These are phyloP conservation scores for Alligator sinensis DNA, from an alignment of 2,113 vertebrate species.

Conservation along the genomic window DNA sequence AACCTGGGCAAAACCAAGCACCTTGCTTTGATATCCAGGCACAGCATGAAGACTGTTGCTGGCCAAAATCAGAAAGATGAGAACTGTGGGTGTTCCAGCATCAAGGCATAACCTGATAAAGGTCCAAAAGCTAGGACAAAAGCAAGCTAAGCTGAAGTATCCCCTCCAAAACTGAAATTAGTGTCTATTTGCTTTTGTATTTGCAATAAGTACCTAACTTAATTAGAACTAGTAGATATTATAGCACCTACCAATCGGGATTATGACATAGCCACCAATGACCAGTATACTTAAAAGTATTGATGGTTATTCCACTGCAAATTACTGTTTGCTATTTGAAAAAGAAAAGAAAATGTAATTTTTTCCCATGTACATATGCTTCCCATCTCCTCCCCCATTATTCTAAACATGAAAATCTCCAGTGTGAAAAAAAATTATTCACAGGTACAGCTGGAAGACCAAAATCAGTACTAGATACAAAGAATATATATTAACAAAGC, in stretches of 20 bases:
- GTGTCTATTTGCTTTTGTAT: accelerated
- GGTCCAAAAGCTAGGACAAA: background rate
- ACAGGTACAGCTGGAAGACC: background rate
- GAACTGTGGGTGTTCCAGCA: background rate
- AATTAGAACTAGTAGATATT: slow-evolving; percentile 26
- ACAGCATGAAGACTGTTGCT: background rate
- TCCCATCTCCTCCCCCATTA: background rate
- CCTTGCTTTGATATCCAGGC: background rate
- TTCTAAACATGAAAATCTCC: slow-evolving; percentile 64
- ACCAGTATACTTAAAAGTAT: background rate
- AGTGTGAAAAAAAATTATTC: slow-evolving; percentile 61
- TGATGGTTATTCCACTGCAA: background rate
- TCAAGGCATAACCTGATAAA: background rate
- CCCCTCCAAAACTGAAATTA: background rate
- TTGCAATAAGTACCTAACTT: background rate
- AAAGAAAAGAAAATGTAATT: too few species aligned
- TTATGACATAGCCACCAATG: background rate
- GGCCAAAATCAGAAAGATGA: background rate
- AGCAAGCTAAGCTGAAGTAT: background rate
- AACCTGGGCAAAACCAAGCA: background rate
- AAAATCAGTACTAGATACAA: background rate
- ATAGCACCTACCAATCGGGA: background rate
- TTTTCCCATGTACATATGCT: too few species aligned
- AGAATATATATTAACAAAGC: background rate
- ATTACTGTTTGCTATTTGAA: background rate